Percentiles rank a stretch among this genome's conserved stretches.
Conservation (phyloP, 2,797 vertebrate genomes). For the Pipistrellus nathusii region DNA sequence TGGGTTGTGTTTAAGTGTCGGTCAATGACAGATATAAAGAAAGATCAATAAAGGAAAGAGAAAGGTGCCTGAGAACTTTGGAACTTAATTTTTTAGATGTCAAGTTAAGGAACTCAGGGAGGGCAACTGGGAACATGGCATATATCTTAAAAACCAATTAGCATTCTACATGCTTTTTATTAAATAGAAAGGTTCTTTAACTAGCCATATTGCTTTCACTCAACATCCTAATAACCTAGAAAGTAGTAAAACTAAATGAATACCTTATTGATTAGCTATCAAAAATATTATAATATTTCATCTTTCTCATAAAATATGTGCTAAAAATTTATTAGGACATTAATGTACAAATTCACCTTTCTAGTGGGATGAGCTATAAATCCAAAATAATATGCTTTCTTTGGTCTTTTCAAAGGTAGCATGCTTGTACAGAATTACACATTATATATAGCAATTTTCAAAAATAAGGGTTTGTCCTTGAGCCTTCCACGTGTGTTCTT, state of each 20-base stretch:
- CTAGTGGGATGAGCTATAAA: slow-evolving; percentile 46
- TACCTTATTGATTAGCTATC: slow-evolving; percentile 71
- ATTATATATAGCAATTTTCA: background rate
- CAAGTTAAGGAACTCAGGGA: slow-evolving; percentile 52
- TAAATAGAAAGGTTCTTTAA: slow-evolving; percentile 61
- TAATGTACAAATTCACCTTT: slow-evolving; percentile 67
- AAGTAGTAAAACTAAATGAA: slow-evolving; percentile 79
- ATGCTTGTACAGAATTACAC: background rate
- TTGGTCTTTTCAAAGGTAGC: background rate
- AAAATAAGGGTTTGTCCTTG: background rate
- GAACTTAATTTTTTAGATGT: slow-evolving; percentile 76
- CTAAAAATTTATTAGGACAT: slow-evolving; percentile 80
- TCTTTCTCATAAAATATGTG: slow-evolving; percentile 78
- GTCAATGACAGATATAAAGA: slow-evolving; percentile 69
- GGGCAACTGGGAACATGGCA: slow-evolving; percentile 26
- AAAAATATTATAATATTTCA: slow-evolving; percentile 75
- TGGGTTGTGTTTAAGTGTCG: slow-evolving; percentile 45
- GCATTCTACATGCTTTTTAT: slow-evolving; percentile 59
- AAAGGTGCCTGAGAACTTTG: slow-evolving; percentile 67
- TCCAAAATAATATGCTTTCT: slow-evolving; percentile 14
- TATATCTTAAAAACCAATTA: slow-evolving; percentile 74
- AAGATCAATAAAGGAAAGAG: slow-evolving; percentile 71
- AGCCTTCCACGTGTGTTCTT: background rate
- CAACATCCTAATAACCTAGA: slow-evolving; percentile 76
- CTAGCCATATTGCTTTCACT: slow-evolving; percentile 69